These are phyloP conservation scores for Thelaira solivaga DNA, from an alignment of 2,888 invertebrate genomes.

Conservation along the genomic window DNA sequence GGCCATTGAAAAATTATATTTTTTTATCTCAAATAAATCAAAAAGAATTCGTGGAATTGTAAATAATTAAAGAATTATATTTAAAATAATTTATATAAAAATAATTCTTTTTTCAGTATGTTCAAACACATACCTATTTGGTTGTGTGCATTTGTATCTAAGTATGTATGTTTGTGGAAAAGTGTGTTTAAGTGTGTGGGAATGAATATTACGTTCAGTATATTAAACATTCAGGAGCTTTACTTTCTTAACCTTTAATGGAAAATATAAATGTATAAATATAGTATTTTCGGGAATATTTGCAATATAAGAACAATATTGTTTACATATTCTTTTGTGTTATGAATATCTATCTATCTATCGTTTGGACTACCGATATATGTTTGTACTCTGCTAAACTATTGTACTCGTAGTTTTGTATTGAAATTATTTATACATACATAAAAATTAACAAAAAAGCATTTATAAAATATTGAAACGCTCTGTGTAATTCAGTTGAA, in stretches of 20 bases:
- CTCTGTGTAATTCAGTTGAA: slow-evolving; percentile 50
- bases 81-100: slow-evolving; percentile 11
- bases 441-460: slow-evolving; percentile 1
- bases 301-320: neutral
- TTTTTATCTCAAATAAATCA: neutral
- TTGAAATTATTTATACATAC: neutral
- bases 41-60: neutral
- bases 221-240: slow-evolving; percentile 32
- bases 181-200: too few species aligned
- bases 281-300: slow-evolving; percentile 14
- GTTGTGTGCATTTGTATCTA: neutral
- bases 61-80: neutral
- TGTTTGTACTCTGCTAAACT: neutral
- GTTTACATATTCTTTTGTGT: neutral
- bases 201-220: slow-evolving; percentile 6
- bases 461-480: slow-evolving; percentile 34
- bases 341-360: neutral
- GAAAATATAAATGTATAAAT: too few species aligned
- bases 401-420: too few species aligned
- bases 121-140: neutral
- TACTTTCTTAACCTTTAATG: slow-evolving; percentile 54
- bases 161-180: too few species aligned
- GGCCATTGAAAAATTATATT: neutral
- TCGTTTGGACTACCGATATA: neutral
- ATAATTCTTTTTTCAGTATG: neutral